These are phyloP conservation scores for Cryptoblepharus egeriae DNA, from an alignment of 2,797 vertebrate species.

Conservation along the genomic window DNA sequence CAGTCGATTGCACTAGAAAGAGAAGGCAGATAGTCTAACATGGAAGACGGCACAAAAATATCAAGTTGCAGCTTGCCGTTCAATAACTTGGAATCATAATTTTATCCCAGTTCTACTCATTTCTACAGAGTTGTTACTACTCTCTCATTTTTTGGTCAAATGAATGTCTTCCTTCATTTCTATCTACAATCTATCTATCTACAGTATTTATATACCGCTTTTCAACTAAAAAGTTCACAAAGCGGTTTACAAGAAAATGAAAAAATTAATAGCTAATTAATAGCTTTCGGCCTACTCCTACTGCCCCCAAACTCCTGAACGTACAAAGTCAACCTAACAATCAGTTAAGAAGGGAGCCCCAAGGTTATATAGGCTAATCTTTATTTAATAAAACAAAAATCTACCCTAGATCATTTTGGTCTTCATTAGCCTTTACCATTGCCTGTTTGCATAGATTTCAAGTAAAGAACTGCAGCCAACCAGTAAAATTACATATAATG, in stretches of 20 bases:
- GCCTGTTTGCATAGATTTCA: neutral
- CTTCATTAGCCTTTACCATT: neutral
- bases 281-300: no score
- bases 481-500: no score
- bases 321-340: neutral
- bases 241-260: no score
- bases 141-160: neutral
- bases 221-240: no score
- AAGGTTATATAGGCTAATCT: neutral
- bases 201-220: no score
- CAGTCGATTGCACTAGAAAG: constrained; percentile 94
- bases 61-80: neutral
- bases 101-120: neutral
- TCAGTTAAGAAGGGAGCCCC: neutral
- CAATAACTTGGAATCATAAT: neutral
- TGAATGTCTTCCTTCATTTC: neutral
- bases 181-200: no score
- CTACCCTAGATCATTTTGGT: neutral
- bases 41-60: neutral
- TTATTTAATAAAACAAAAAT: neutral
- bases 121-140: no score
- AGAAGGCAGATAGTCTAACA: constrained; percentile 3
- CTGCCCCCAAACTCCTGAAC: no score
- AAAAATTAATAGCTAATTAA: no score
- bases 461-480: neutral